Percentiles rank a stretch among this genome's conserved stretches.
phyloP scores from a whole-genome alignment of 2,113 vertebrate species.

The Orcinus orca region DNA sequence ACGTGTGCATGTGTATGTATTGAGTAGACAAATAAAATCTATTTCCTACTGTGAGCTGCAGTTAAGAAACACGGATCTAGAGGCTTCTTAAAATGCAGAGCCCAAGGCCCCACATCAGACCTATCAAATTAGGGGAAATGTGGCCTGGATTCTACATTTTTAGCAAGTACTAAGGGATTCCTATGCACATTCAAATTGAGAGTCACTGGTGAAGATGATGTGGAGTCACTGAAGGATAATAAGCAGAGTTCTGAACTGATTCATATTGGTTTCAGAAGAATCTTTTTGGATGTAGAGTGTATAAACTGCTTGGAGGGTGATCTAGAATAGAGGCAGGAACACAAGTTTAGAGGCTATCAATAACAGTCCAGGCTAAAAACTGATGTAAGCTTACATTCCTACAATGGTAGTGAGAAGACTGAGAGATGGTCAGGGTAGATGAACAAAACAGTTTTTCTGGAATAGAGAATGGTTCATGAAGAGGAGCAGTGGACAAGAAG shows the following conservation, averaged over 20 bases:
- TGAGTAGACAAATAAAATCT: not conserved
- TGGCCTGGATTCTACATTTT: slow-evolving; percentile 12
- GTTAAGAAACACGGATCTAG: not conserved
- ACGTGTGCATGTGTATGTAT: not conserved
- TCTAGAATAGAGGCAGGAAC: not conserved
- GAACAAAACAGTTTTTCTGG: not conserved
- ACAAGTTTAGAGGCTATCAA: not conserved
- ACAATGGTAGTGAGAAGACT: not conserved
- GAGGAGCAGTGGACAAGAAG: not conserved
- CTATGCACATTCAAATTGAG: not conserved
- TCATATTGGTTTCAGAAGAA: not conserved
- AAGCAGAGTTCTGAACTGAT: slow-evolving; percentile 9
- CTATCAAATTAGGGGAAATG: not conserved
- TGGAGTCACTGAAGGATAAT: not conserved
- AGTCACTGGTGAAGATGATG: not conserved
- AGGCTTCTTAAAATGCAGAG: not conserved
- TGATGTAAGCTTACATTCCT: not conserved
- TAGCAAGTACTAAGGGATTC: not conserved
- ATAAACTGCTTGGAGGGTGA: not conserved
- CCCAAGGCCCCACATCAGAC: not conserved
- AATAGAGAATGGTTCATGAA: not conserved
- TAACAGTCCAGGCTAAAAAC: not conserved
- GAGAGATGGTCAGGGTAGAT: not conserved
- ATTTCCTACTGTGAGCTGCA: not conserved
- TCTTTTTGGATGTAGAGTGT: not conserved